These are phyloP conservation scores for Neodiprion pinetum DNA, from an alignment of 1,140 invertebrate species.

Conservation along the genomic window DNA sequence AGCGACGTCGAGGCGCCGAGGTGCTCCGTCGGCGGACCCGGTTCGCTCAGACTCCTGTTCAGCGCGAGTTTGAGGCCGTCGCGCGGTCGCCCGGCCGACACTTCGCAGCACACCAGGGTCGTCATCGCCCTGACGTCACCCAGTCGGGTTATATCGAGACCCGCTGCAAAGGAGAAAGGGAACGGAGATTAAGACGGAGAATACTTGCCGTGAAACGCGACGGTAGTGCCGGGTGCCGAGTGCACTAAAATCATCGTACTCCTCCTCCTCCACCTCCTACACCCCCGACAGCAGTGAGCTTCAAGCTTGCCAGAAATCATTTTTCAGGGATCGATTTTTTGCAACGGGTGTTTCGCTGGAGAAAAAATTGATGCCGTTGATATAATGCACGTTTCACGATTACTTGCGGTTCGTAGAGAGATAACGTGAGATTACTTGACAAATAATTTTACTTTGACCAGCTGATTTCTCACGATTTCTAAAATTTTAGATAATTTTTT, in stretches of 20 bases:
- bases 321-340: no score
- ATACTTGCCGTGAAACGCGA: not conserved
- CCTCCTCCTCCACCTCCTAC: no score
- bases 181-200: not conserved
- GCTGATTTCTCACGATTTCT: no score
- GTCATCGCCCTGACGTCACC: conserved; percentile 54
- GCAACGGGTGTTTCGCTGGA: no score
- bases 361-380: no score
- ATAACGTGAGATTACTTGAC: no score
- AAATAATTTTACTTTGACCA: no score
- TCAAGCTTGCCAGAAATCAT: no score
- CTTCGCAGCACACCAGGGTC: conserved; percentile 59
- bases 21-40: conserved; percentile 56
- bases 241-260: not conserved
- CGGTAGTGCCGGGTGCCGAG: conserved; percentile 3
- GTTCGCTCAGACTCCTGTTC: conserved; percentile 69
- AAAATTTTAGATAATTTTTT: no score
- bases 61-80: conserved; percentile 67
- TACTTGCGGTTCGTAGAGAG: no score
- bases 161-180: conserved; percentile 5
- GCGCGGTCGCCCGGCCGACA: conserved; percentile 59
- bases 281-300: no score
- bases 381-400: no score
- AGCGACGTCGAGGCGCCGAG: conserved; percentile 33
- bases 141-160: conserved; percentile 36